phyloP scores from a whole-genome alignment of 2,113 vertebrate species.

The Halcyon malimbica region DNA sequence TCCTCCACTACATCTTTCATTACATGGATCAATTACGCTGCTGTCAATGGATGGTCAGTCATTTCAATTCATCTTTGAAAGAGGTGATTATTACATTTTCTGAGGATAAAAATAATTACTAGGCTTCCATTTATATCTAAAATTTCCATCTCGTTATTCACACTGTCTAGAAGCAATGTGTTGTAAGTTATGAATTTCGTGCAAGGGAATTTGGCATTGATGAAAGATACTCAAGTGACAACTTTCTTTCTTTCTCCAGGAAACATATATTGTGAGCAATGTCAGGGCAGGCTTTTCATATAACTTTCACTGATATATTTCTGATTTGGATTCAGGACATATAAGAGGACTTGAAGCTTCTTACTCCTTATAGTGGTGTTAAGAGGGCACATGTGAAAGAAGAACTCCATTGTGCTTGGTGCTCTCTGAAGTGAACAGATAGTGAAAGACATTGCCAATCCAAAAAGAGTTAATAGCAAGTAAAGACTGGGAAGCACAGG shows the following conservation, averaged over 20 bases:
- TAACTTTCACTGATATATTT: not conserved
- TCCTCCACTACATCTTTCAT: not conserved
- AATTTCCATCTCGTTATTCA: not conserved
- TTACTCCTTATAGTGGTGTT: not conserved
- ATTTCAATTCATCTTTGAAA: not conserved
- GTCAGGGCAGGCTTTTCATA: not conserved
- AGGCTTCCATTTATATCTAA: not conserved
- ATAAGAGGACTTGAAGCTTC: not conserved
- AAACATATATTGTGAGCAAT: not conserved
- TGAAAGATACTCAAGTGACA: not conserved
- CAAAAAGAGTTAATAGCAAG: not conserved
- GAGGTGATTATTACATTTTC: not conserved
- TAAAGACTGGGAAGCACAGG: not conserved
- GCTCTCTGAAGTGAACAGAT: not conserved
- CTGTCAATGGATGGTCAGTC: not conserved
- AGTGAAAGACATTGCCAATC: not conserved
- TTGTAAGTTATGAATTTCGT: not conserved
- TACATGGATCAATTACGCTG: not conserved
- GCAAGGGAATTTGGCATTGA: not conserved
- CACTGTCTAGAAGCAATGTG: not conserved
- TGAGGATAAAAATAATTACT: not conserved
- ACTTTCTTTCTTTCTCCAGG: not conserved
- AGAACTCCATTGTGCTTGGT: not conserved
- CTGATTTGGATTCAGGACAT: not conserved
- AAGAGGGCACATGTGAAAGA: not conserved